Evolutionary conservation across 2,113 vertebrate species (phyloP), one percentile per base, ranked within the genome.

Genomic region (Petroica traversi): DNA sequence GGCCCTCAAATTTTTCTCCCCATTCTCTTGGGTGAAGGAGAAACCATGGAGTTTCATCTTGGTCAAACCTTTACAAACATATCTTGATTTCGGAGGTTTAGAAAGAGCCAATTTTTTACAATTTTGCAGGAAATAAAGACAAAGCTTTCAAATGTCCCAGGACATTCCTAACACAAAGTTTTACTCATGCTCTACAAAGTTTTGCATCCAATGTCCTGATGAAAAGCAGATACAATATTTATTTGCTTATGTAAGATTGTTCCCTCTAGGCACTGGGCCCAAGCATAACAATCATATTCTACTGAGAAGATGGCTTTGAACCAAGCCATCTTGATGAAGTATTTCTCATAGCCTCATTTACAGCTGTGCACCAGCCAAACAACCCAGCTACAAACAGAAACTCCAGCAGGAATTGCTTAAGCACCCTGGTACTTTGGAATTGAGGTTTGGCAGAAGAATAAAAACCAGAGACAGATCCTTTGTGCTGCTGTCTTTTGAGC

Each of bases 341-440:
- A 64, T 71, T 96, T 92, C 59, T 93, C 87, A 64, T 28, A 75
- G 73, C 83, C 76, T 93, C 92, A 78, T 96, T 96, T 96, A 78
- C 88, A 95, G 66, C 88, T 87, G 83, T 11, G 36, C 34, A 26
- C 51, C 85, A 87, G 96, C 96, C 95, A 95, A 88, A 92, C 49
- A 84, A 64, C 88, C 74, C 52, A 80, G 57, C 84, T 55, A 85
- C 89, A 74, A 95, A 89, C 69, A 92, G 69, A 85, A 88, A 83
- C 67, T 80, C 88, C 52, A 85, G 31, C 82, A 78, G 89, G 85
- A 94, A 73, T 48, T 74, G 75, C 57, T 71, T 66, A 93, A 92
- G 80, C 40, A 71, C 33, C n/a, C 64, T 34, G 34, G 41, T 89
- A 85, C 57, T 88, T 83, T n/a, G 76, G 63, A 73, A 84, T 22